Evolutionary conservation across 2,888 invertebrate genomes (phyloP), one percentile per base, ranked within the genome.

Genomic region (Cheiracanthium punctorium): DNA sequence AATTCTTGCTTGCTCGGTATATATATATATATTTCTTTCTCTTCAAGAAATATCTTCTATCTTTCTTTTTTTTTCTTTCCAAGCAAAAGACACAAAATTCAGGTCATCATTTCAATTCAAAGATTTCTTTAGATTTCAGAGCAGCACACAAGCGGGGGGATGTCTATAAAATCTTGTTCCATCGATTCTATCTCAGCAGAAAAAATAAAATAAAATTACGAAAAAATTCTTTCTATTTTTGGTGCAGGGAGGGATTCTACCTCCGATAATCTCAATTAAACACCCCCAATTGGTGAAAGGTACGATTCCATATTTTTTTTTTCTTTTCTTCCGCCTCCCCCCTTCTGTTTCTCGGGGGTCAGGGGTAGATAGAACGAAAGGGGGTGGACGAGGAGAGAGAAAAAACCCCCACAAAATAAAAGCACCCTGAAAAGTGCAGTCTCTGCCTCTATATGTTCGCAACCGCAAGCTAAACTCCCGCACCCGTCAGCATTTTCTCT

Each of bases 261-360:
- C 8, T 24, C 12, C 24, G 67, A 84, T 84, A 84, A 84, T 84
- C 84, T 84, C 84, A 84, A 84, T 84, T 84, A 84, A 58, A 58
- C 58, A 58, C 58, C 58, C 58, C 58, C 58, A 58, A 58, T 58
- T 58, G 58, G 58, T 24, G 24, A 24, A 58, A 10, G 10, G 20
- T 58, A 5, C 20, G 20, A 24, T 71, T 75, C 41, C 70, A 32
- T 64, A 75, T 82, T 65, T 74, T 69, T n/a, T n/a, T n/a, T n/a
- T n/a, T n/a, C n/a, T n/a, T n/a, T n/a, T n/a, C n/a, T n/a, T n/a
- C n/a, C n/a, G n/a, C 48, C 29, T 29, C 71, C 30, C 77, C 77
- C 82, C 73, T 65, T 71, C 33, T 28, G 52, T 64, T 43, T 52
- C 41, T 37, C 30, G 72, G 84, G 84, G 84, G 76, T 82, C 82